Percentiles rank a stretch among this genome's conserved stretches.
Conservation (phyloP, 2,888 invertebrate species). For the Eupithecia subfuscata region DNA sequence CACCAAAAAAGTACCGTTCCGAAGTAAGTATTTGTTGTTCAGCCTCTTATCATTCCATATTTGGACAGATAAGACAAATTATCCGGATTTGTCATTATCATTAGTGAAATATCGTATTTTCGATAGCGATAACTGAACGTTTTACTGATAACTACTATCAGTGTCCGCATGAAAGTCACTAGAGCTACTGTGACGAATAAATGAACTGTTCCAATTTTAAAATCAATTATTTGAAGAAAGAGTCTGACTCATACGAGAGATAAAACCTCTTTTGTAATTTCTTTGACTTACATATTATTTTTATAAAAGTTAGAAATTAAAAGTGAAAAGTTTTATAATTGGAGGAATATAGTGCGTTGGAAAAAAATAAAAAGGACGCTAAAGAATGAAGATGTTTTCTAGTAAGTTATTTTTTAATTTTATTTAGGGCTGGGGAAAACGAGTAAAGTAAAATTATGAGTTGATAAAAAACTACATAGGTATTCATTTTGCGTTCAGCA, state of each 20-base stretch:
- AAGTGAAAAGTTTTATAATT: not conserved
- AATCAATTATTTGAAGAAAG: not conserved
- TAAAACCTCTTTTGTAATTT: slow-evolving; percentile 16
- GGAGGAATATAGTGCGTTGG: not conserved
- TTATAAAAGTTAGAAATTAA: not conserved
- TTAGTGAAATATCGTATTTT: slow-evolving; percentile 34
- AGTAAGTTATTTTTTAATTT: not conserved
- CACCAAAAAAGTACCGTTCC: not conserved
- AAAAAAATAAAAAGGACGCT: not conserved
- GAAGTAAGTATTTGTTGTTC: not conserved
- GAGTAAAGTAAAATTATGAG: not conserved
- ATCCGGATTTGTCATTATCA: slow-evolving; percentile 23
- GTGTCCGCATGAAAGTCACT: slow-evolving; percentile 28
- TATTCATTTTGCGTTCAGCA: not conserved
- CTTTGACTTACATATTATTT: not conserved
- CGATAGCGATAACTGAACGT: slow-evolving; percentile 39
- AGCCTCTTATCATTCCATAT: not conserved
- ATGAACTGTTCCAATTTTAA: slow-evolving; percentile 26
- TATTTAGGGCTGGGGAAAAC: not conserved
- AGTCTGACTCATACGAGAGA: too few species aligned
- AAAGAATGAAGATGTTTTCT: slow-evolving; percentile 3
- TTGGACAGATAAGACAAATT: not conserved
- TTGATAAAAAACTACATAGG: not conserved
- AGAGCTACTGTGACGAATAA: slow-evolving; percentile 25
- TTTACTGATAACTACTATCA: slow-evolving; percentile 40